Evolutionary conservation across 2,888 invertebrate species (phyloP).

Genomic region (Microplitis deprimator): DNA sequence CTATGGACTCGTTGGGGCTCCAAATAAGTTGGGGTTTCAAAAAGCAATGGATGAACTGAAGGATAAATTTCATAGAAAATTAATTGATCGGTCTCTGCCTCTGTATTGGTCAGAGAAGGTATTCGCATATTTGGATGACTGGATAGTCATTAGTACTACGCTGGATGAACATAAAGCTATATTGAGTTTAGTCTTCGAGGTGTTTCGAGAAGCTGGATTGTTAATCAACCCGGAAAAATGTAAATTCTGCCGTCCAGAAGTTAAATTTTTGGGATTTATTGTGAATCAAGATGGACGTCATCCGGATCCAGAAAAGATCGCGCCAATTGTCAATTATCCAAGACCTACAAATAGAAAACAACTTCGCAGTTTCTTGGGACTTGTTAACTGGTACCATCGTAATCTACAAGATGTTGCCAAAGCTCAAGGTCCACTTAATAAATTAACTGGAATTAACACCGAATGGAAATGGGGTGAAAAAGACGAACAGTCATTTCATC

Average conservation of each 20-base stretch:
- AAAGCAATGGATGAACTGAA: not conserved
- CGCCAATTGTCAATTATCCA: not conserved
- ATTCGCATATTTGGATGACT: not conserved
- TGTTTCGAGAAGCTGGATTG: conserved; percentile 36
- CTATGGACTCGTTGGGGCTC: not conserved
- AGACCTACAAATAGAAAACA: not conserved
- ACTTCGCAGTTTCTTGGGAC: not conserved
- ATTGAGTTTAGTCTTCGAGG: not conserved
- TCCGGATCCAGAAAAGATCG: not conserved
- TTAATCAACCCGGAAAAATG: conserved; percentile 45
- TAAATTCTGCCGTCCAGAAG: conserved; percentile 43
- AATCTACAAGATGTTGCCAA: not conserved
- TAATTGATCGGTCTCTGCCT: not conserved
- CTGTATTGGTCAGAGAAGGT: not conserved
- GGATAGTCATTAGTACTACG: conserved; percentile 20
- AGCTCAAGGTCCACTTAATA: not conserved
- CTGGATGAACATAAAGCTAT: not conserved
- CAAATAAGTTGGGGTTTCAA: not conserved
- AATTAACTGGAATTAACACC: not conserved
- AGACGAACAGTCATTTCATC: not conserved
- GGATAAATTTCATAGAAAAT: not conserved
- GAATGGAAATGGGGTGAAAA: not conserved
- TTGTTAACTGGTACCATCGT: not conserved
- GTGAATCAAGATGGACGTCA: not conserved
- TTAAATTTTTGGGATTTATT: conserved; percentile 44